A percentile compares a stretch with the other conserved stretches of the same genome.
phyloP scores from a whole-genome alignment of 2,113 vertebrate genomes.

The Danionella cerebrum region DNA sequence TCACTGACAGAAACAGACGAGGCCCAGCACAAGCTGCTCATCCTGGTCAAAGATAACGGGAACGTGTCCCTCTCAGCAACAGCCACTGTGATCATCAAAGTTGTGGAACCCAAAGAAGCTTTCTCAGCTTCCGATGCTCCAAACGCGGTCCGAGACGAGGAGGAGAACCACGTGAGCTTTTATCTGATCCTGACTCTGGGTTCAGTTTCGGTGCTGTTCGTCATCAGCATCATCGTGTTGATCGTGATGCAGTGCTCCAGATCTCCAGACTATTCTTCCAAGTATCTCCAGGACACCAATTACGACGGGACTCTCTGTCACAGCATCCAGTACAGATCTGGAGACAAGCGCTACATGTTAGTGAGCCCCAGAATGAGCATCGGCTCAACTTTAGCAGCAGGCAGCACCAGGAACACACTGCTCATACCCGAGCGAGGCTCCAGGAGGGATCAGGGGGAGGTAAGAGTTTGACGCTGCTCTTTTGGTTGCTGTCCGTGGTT shows the following conservation, averaged over 20 bases:
- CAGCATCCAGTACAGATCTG: slow-evolving; percentile 47
- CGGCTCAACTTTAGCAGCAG: slow-evolving; percentile 38
- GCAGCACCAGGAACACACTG: slow-evolving; percentile 43
- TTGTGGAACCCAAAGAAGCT: slow-evolving; percentile 20
- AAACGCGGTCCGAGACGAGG: slow-evolving; percentile 12
- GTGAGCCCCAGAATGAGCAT: slow-evolving; percentile 49
- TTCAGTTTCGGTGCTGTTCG: slow-evolving; percentile 29
- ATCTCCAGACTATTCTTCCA: slow-evolving; percentile 25
- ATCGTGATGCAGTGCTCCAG: slow-evolving; percentile 28
- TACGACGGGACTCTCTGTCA: slow-evolving; percentile 33
- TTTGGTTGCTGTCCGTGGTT: too few species aligned
- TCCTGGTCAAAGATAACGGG: slow-evolving; percentile 49
- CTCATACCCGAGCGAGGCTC: slow-evolving; percentile 34
- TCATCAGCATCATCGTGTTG: slow-evolving; percentile 24
- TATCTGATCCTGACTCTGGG: slow-evolving; percentile 31
- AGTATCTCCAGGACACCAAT: slow-evolving; percentile 20
- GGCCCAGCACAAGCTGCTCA: slow-evolving; percentile 28
- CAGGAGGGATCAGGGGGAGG: slow-evolving; percentile 37
- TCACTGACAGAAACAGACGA: slow-evolving; percentile 35
- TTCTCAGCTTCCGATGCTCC: slow-evolving; percentile 21
- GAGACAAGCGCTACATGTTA: slow-evolving; percentile 49
- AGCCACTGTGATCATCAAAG: slow-evolving; percentile 11
- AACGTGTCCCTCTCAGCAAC: slow-evolving; percentile 24
- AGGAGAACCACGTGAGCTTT: slow-evolving; percentile 28
- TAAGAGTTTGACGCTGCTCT: slow-evolving; percentile 1